These are phyloP conservation scores for Manacus vitellinus DNA, from an alignment of 2,113 vertebrate species.

Conservation along the genomic window DNA sequence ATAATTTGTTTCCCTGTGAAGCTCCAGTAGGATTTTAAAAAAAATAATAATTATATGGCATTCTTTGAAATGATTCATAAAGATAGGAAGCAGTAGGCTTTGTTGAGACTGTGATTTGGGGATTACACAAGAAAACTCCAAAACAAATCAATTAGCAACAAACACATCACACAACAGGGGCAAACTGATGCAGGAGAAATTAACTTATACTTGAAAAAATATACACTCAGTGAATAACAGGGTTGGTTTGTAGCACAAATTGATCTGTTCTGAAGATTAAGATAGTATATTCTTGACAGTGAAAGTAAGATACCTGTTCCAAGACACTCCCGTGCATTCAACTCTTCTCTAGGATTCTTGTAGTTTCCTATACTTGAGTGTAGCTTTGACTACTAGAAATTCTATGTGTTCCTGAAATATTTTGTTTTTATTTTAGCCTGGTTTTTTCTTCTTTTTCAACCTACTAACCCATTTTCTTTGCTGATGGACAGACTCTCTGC, in stretches of 20 bases:
- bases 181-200: background rate
- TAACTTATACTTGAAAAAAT: background rate
- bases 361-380: background rate
- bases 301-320: background rate
- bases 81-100: background rate
- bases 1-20: background rate
- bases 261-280: background rate
- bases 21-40: background rate
- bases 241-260: background rate
- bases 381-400: background rate
- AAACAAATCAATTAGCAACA: background rate
- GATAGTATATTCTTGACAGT: accelerated
- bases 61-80: background rate
- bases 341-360: background rate
- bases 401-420: background rate
- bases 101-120: background rate
- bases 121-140: background rate
- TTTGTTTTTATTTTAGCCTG: accelerated
- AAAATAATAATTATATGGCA: background rate
- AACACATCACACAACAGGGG: background rate
- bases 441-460: background rate
- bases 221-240: background rate
- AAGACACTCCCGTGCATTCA: background rate
- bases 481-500: background rate
- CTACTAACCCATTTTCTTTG: background rate